Base-by-base conservation (phyloP, 1,140 invertebrate genomes). In the Nilaparvata lugens region DNA sequence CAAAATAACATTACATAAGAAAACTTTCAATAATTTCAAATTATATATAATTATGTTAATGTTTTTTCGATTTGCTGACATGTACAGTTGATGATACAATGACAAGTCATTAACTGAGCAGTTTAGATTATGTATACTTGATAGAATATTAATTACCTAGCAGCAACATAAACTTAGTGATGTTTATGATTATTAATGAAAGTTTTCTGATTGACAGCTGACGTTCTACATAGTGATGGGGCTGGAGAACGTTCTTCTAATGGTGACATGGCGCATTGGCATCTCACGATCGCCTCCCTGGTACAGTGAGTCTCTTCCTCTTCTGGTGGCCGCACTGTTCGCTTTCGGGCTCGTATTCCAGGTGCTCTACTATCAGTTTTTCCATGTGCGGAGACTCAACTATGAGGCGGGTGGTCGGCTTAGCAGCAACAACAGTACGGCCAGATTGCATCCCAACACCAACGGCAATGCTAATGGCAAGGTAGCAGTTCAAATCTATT, bases 141-240 rank as follows among this genome's bases (percentile, higher is more conserved):
- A n/a, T n/a, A n/a, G n/a, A n/a, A n/a, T n/a, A n/a, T n/a, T n/a
- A n/a, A n/a, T n/a, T n/a, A n/a, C n/a, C n/a, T n/a, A n/a, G n/a
- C n/a, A n/a, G n/a, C n/a, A n/a, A n/a, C n/a, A n/a, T n/a, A n/a
- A n/a, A n/a, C n/a, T n/a, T n/a, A n/a, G n/a, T n/a, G n/a, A n/a
- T 52, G 16, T 6, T 52, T 19, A 52, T 13, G 13, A 52, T 52
- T 28, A 51, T 25, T 54, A 43, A 28, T 48, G 19, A 61, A 4
- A 57, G 59, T 62, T 64, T 64, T 65, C 54, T 65, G 65, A 60
- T 64, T 73, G 64, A 16, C 68, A 83, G 84, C 74, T 84, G 11
- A 88, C 88, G 56, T 95, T 90, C 77, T 95, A 95, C 74, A 80
- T 87, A n/a, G 89, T 93, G 28, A 93, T 94, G 90, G 85, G 91